These are phyloP conservation scores for Frieseomelitta varia DNA, from an alignment of 1,140 invertebrate genomes.

Conservation along the genomic window DNA sequence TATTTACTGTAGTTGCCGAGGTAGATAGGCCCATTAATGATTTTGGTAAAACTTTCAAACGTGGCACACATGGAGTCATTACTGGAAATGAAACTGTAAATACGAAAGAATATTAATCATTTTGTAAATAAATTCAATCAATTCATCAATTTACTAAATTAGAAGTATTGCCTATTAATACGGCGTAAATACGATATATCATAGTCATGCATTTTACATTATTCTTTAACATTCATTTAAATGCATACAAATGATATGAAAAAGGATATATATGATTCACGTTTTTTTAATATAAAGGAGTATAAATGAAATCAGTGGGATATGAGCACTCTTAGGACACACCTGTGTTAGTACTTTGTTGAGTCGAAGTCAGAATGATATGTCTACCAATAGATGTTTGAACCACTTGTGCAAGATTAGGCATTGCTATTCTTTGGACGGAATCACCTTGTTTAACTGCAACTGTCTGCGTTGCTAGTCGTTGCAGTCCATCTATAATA, in stretches of 20 bases:
- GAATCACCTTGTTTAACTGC: constrained; percentile 80
- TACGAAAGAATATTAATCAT: constrained; percentile 47
- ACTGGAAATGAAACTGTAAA: constrained; percentile 78
- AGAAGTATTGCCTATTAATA: neutral
- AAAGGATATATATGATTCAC: constrained; percentile 5
- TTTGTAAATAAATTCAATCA: neutral
- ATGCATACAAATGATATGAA: constrained; percentile 18
- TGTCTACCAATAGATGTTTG: constrained; percentile 88
- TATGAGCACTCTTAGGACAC: constrained; percentile 50
- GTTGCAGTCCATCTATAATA: constrained; percentile 75
- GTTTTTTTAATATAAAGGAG: neutral
- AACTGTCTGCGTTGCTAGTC: constrained; percentile 76
- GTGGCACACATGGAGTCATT: constrained; percentile 82
- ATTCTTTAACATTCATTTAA: constrained; percentile 10
- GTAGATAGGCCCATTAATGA: constrained; percentile 78
- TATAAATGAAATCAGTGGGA: constrained; percentile 38
- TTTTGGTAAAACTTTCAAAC: constrained; percentile 83
- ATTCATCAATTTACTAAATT: neutral
- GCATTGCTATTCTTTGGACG: constrained; percentile 82
- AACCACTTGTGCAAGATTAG: constrained; percentile 85
- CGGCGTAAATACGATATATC: neutral
- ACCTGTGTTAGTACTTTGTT: constrained; percentile 80
- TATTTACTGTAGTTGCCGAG: constrained; percentile 70
- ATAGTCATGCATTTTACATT: constrained; percentile 50
- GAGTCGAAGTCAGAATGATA: constrained; percentile 84